Conservation (phyloP, 2,888 invertebrate genomes). For the Globia sparganii region DNA sequence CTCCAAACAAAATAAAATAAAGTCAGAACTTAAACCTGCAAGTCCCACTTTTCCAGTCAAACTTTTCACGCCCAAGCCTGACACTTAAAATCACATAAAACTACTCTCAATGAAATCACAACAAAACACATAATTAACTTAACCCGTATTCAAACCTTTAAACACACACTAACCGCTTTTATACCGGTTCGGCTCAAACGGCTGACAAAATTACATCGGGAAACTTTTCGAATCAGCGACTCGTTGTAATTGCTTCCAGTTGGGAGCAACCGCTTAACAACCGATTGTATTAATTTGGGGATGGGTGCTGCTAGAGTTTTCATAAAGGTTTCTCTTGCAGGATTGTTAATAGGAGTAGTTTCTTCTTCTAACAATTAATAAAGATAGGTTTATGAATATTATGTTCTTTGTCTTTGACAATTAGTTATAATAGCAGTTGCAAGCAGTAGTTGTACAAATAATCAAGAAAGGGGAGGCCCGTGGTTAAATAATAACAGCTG, state of each 20-base stretch:
- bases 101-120: conserved; percentile 19
- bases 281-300: conserved; percentile 60
- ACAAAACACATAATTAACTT: conserved; percentile 29
- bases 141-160: conserved; percentile 28
- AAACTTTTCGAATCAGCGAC: conserved; percentile 58
- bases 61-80: neutral
- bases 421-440: neutral
- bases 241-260: conserved; percentile 60
- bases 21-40: too few species aligned
- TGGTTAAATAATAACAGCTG: too few species aligned
- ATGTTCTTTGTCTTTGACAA: neutral
- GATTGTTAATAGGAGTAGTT: neutral
- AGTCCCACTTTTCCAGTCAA: neutral
- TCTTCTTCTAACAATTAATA: neutral
- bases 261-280: conserved; percentile 54
- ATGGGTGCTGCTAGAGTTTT: conserved; percentile 2
- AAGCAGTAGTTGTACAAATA: too few species aligned
- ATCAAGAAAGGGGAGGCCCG: too few species aligned
- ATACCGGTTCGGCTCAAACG: conserved; percentile 44
- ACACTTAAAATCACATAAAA: neutral
- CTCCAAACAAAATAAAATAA: neutral
- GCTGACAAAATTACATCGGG: conserved; percentile 48
- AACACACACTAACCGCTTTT: conserved; percentile 58
- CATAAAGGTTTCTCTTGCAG: conserved; percentile 14
- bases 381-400: neutral